Evolutionary conservation across 2,888 invertebrate species (phyloP).

Genomic region (Elysia crispata): DNA sequence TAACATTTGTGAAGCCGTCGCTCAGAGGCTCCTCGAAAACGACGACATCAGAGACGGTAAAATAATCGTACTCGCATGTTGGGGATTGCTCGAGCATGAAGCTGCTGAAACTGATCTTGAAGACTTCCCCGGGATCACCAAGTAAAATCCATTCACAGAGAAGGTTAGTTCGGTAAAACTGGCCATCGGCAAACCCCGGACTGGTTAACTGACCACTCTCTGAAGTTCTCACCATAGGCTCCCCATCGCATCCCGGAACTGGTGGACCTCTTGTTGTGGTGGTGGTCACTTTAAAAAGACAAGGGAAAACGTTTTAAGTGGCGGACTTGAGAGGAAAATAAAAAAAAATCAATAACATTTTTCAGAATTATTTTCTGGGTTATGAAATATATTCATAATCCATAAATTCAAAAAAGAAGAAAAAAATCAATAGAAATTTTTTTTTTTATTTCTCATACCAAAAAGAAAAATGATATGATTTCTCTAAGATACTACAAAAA

Average conservation of each 20-base stretch:
- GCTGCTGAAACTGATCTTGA: conserved; percentile 59
- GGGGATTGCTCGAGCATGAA: conserved; percentile 61
- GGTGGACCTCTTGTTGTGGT: conserved; percentile 31
- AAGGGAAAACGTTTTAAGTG: background rate
- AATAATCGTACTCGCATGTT: conserved; percentile 61
- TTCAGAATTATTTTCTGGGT: background rate
- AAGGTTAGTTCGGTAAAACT: conserved; percentile 56
- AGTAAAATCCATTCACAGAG: conserved; percentile 66
- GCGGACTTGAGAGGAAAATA: background rate
- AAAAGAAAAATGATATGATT: no score
- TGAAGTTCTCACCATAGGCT: conserved; percentile 36
- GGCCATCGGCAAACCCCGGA: conserved; percentile 57
- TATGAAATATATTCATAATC: no score
- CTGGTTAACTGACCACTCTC: conserved; percentile 58
- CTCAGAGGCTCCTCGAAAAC: conserved; percentile 42
- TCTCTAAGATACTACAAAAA: no score
- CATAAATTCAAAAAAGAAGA: no score
- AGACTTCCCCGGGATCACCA: conserved; percentile 60
- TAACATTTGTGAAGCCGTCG: background rate
- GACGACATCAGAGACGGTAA: conserved; percentile 57
- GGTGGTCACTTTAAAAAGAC: background rate
- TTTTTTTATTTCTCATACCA: no score
- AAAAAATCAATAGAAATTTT: no score
- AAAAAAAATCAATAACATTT: background rate
- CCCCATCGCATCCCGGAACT: conserved; percentile 50